Evolutionary conservation across 2,113 vertebrate genomes (phyloP).

Genomic region (Labeo catla): DNA sequence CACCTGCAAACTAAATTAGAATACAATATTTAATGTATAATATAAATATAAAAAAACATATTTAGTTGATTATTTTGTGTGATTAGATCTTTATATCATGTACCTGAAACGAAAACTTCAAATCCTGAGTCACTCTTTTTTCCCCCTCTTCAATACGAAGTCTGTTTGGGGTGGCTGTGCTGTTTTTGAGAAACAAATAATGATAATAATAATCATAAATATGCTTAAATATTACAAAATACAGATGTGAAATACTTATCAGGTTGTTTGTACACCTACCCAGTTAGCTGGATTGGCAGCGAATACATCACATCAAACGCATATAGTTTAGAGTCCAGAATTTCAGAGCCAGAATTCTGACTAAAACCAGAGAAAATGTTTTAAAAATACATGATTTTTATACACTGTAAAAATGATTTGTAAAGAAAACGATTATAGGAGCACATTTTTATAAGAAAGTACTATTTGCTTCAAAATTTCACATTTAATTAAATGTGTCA

Average conservation of each 20-base stretch:
- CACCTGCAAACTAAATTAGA: slow-evolving; percentile 55
- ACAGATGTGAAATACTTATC: background rate
- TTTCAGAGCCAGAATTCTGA: slow-evolving; percentile 46
- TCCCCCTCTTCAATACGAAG: slow-evolving; percentile 41
- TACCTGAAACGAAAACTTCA: slow-evolving; percentile 38
- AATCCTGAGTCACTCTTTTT: background rate
- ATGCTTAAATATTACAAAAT: background rate
- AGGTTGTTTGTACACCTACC: slow-evolving; percentile 48
- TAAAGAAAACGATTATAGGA: background rate
- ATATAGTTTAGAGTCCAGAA: slow-evolving; percentile 52
- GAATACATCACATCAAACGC: slow-evolving; percentile 50
- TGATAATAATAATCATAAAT: background rate
- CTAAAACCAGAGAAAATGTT: slow-evolving; percentile 37
- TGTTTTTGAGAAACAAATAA: slow-evolving; percentile 28
- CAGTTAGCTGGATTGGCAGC: slow-evolving; percentile 53
- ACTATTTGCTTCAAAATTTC: too few species aligned
- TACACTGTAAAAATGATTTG: background rate
- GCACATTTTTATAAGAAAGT: background rate
- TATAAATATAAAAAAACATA: background rate
- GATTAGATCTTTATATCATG: background rate
- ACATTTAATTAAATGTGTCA: too few species aligned
- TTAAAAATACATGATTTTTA: background rate
- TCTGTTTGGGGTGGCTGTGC: slow-evolving; percentile 22
- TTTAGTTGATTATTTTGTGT: background rate
- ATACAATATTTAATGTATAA: background rate